Evolutionary conservation across 2,113 vertebrate species (phyloP).

Genomic region (Otus sunia): DNA sequence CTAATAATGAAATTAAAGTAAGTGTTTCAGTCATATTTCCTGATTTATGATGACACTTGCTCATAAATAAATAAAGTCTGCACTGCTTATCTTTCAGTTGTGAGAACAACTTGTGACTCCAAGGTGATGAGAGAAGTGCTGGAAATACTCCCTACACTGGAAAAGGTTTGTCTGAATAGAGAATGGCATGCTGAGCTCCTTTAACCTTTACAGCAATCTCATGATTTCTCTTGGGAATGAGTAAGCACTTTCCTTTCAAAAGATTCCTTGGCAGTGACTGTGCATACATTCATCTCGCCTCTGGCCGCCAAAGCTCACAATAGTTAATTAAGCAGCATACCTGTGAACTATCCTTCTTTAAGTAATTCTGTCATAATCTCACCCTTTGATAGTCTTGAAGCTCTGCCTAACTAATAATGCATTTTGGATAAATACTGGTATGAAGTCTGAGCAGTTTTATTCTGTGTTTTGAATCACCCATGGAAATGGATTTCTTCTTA

Average conservation of each 20-base stretch:
- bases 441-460: not conserved
- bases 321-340: not conserved
- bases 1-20: conserved; percentile 63
- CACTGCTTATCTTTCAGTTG: not conserved
- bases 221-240: conserved; percentile 23
- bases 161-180: not conserved
- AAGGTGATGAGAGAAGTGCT: conserved; percentile 31
- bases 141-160: not conserved
- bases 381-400: not conserved
- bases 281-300: not conserved
- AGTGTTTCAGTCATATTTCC: conserved; percentile 19
- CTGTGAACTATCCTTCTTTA: not conserved
- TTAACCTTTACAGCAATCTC: conserved; percentile 17
- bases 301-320: not conserved
- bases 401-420: not conserved
- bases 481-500: not conserved
- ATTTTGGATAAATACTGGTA: not conserved
- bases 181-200: not conserved
- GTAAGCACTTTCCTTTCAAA: conserved; percentile 4
- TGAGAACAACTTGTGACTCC: conserved; percentile 35
- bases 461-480: not conserved
- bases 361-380: not conserved
- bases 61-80: not conserved
- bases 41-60: conserved; percentile 37
- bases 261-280: not conserved